Conservation (phyloP, 2,797 vertebrate genomes). For the Urophycis tenuis region DNA sequence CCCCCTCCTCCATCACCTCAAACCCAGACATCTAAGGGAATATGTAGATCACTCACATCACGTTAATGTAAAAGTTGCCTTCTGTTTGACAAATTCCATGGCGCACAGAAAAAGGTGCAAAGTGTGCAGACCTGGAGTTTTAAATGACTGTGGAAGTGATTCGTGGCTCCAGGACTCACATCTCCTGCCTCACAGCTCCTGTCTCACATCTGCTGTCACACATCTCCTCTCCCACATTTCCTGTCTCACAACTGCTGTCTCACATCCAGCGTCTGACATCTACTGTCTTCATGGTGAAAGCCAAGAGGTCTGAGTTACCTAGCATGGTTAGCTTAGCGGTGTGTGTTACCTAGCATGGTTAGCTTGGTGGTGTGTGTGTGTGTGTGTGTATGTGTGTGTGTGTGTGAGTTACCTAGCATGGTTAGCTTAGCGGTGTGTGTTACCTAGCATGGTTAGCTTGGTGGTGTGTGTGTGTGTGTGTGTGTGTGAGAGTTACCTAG, state of each 20-base stretch:
- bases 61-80: constrained; percentile 70
- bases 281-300: constrained; percentile 58
- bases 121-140: constrained; percentile 72
- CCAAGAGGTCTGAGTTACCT: constrained; percentile 39
- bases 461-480: no score
- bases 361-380: no score
- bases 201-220: no score
- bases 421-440: no score
- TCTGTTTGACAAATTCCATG: constrained; percentile 70
- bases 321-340: no score
- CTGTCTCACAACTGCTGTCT: no score
- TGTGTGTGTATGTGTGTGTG: constrained; percentile 15
- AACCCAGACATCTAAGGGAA: constrained; percentile 54
- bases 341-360: no score
- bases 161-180: constrained; percentile 74
- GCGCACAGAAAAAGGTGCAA: constrained; percentile 76
- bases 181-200: constrained; percentile 33
- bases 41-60: constrained; percentile 74
- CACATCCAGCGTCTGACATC: no score
- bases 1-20: background rate
- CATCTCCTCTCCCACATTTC: no score
- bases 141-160: constrained; percentile 61
- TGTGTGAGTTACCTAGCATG: constrained; percentile 26
- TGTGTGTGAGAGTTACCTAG: constrained; percentile 70
- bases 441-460: no score